Conservation (phyloP, 2,113 vertebrate genomes). For the Pogona vitticeps region DNA sequence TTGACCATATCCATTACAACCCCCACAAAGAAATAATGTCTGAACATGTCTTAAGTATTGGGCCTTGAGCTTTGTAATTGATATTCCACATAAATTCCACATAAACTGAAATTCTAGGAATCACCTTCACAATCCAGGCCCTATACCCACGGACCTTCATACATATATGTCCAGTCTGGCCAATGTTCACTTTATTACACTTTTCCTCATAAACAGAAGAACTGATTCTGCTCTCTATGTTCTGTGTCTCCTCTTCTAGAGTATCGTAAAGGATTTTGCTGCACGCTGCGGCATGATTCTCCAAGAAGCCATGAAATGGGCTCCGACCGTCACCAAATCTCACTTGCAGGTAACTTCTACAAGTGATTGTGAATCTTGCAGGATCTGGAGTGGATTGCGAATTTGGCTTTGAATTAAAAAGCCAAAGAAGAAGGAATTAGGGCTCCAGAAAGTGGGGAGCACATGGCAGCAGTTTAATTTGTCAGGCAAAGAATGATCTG, state of each 20-base stretch:
- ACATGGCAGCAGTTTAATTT: background rate
- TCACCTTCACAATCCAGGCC: background rate
- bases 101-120: too few relatives aligned
- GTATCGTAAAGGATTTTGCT: conserved; percentile 96
- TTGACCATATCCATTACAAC: background rate
- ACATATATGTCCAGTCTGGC: too few relatives aligned
- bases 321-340: conserved; percentile 95
- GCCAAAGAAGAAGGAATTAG: too few relatives aligned
- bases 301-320: conserved; percentile 98
- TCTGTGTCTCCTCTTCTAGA: conserved; percentile 73
- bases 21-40: background rate
- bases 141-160: background rate
- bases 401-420: background rate
- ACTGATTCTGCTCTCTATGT: background rate
- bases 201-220: background rate
- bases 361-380: background rate
- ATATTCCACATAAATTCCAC: background rate
- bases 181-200: background rate
- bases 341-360: conserved; percentile 87
- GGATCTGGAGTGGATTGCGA: background rate
- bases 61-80: background rate
- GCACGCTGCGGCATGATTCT: conserved; percentile 97
- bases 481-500: background rate
- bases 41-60: background rate
- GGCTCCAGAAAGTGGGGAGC: background rate